A percentile compares a stretch with the other conserved stretches of the same genome.
Conservation (phyloP, 2,888 invertebrate species). For the Arctia plantaginis region DNA sequence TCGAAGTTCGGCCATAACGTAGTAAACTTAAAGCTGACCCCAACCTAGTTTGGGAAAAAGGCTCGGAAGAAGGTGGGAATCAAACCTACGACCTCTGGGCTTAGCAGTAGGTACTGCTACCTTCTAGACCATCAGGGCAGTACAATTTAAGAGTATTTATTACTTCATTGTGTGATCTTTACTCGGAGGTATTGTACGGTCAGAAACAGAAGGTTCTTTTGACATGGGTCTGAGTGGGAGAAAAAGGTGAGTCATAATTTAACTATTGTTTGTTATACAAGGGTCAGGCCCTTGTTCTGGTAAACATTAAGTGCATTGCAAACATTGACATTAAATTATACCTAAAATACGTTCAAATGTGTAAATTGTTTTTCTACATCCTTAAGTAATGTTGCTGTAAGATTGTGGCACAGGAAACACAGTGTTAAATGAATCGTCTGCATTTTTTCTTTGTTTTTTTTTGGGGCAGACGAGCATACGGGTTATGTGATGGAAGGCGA, state of each 20-base stretch:
- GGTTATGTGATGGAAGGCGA: too few species aligned
- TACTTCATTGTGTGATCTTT: conserved; percentile 7
- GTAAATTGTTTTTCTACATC: neutral
- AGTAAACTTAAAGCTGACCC: too few species aligned
- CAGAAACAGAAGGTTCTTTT: neutral
- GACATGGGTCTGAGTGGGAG: conserved; percentile 7
- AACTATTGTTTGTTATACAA: conserved; percentile 3
- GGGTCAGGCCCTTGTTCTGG: neutral
- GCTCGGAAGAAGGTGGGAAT: too few species aligned
- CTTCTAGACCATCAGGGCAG: too few species aligned
- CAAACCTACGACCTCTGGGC: too few species aligned
- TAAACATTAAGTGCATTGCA: neutral
- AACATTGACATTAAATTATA: neutral
- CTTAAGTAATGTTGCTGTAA: neutral
- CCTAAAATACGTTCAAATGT: neutral
- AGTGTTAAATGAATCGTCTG: too few species aligned
- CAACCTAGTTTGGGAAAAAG: too few species aligned
- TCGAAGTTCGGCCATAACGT: too few species aligned
- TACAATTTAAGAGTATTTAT: neutral
- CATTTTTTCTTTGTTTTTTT: too few species aligned
- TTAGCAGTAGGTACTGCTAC: too few species aligned
- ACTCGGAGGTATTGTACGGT: neutral
- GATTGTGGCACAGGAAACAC: too few species aligned
- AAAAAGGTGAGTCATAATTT: neutral
- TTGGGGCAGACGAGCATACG: too few species aligned